Conservation (phyloP, 2,113 vertebrate species). For the Actenoides lindsayi region DNA sequence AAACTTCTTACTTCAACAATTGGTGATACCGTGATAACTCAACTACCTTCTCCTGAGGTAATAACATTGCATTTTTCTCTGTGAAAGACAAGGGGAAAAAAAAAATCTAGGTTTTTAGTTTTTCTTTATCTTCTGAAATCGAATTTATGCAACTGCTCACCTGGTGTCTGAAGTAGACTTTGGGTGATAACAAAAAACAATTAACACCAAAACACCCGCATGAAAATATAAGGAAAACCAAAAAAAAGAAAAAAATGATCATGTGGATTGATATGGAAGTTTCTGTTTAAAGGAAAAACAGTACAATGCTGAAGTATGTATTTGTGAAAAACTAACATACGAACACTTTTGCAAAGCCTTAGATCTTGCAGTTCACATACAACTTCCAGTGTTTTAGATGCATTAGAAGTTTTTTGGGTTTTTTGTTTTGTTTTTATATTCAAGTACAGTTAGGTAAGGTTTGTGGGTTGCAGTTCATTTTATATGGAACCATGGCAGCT, state of each 20-base stretch:
- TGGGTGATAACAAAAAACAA: background rate
- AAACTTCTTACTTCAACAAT: slow-evolving; percentile 74
- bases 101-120: no score
- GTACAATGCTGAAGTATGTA: background rate
- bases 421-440: background rate
- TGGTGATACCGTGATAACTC: slow-evolving; percentile 24
- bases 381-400: background rate
- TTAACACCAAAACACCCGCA: background rate
- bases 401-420: background rate
- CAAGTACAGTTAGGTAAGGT: background rate
- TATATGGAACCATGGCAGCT: background rate
- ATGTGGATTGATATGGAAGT: background rate
- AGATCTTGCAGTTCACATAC: background rate
- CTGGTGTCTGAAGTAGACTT: background rate
- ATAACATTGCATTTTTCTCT: background rate
- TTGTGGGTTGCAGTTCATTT: background rate
- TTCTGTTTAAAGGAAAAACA: background rate
- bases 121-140: background rate
- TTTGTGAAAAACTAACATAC: background rate
- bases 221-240: background rate
- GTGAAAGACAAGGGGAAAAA: accelerated
- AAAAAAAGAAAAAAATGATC: background rate
- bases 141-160: background rate
- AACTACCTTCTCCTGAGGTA: slow-evolving; percentile 89
- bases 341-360: background rate